Evolutionary conservation across 2,113 vertebrate genomes (phyloP).

Genomic region (Muntiacus reevesi): DNA sequence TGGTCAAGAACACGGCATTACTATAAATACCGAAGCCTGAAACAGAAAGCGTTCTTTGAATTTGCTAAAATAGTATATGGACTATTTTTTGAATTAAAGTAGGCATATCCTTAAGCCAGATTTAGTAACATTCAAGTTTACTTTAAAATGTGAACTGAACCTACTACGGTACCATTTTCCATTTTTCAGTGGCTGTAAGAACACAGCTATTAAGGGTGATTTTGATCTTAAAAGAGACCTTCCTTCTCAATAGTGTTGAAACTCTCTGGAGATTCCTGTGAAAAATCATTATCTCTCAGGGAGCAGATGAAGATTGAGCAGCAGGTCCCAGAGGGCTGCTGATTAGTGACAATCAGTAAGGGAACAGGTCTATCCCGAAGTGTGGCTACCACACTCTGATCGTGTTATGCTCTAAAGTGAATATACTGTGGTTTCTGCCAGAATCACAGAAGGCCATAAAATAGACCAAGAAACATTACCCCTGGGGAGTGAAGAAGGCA

Average conservation of each 20-base stretch:
- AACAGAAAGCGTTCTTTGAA: not conserved
- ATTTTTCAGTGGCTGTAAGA: not conserved
- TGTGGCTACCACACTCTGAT: not conserved
- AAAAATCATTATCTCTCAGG: not conserved
- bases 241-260: not conserved
- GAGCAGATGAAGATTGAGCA: not conserved
- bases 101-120: not conserved
- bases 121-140: not conserved
- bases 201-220: not conserved
- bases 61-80: not conserved
- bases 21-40: not conserved
- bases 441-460: not conserved
- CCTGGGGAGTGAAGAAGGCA: not conserved
- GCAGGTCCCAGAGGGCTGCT: constrained; percentile 11
- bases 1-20: not conserved
- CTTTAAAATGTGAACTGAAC: not conserved
- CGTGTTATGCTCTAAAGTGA: not conserved
- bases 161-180: not conserved
- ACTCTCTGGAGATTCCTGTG: not conserved
- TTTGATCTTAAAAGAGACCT: not conserved
- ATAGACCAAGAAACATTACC: not conserved
- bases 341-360: constrained; percentile 6
- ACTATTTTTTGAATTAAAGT: not conserved
- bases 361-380: not conserved
- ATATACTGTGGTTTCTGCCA: not conserved